A percentile compares a stretch with the other conserved stretches of the same genome.
phyloP scores from a whole-genome alignment of 2,113 vertebrate genomes.

The Thalassoma bifasciatum region DNA sequence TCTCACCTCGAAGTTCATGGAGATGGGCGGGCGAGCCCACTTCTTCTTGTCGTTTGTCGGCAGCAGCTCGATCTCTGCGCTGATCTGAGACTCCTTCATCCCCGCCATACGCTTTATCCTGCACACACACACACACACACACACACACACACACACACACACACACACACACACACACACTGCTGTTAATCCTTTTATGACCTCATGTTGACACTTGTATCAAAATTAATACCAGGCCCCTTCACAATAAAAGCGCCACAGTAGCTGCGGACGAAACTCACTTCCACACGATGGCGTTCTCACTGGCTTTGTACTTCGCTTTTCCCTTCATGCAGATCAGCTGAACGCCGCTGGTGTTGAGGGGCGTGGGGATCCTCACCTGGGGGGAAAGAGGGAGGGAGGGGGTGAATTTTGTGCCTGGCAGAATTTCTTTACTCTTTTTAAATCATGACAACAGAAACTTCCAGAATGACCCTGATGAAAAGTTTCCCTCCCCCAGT shows the following conservation, averaged over 20 bases:
- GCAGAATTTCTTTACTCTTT: too few species aligned
- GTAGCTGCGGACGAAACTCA: constrained; percentile 84
- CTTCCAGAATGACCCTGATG: too few species aligned
- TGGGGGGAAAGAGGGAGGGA: constrained; percentile 63
- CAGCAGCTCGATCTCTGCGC: constrained; percentile 97
- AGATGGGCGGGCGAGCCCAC: constrained; percentile 98
- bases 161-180: too few species aligned
- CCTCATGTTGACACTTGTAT: too few species aligned
- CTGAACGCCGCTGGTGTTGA: constrained; percentile 98
- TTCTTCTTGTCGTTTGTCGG: constrained; percentile 99
- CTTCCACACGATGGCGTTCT: constrained; percentile 99
- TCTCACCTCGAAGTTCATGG: constrained; percentile 99
- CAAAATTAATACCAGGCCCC: too few species aligned
- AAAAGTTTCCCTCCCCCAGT: too few species aligned
- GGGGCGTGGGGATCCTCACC: constrained; percentile 97
- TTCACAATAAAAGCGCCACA: too few species aligned
- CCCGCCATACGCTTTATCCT: constrained; percentile 99
- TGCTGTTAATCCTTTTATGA: too few species aligned
- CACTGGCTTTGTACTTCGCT: constrained; percentile 99
- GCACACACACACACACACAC: constrained; percentile 20
- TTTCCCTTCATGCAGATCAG: constrained; percentile 99
- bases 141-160: background rate
- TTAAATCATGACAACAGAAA: too few species aligned
- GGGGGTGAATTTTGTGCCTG: too few species aligned
- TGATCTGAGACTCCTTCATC: constrained; percentile 99